Evolutionary conservation across 2,888 invertebrate genomes (phyloP), one percentile per base, ranked within the genome.

Genomic region (Diarsia brunnea): DNA sequence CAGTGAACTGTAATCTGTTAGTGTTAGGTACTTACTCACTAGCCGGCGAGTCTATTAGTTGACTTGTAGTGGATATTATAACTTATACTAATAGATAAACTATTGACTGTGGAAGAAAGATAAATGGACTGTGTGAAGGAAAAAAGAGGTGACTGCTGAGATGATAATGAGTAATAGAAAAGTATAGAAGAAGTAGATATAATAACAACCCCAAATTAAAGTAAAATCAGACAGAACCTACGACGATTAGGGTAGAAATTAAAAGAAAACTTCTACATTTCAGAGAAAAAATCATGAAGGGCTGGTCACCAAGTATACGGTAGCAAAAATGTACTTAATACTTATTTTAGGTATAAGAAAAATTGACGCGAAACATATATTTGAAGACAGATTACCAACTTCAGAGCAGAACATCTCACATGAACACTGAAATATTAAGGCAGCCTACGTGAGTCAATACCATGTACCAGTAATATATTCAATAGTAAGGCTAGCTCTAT

Each of bases 361-460:
- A 3, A 8, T 8, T 8, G 1, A 8, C 8, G 3, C 58, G 8
- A 58, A 58, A 3, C 58, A 27, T 10, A 19, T 24, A 24, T 47
- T 55, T 16, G 38, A 55, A 76, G 27, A n/a, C 10, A 0, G 7
- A 65, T 77, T 16, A 55, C 45, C 14, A 38, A 21, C 4, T 24
- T 55, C 1, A 27, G 21, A 45, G 12, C 8, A 38, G 27, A 11
- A 43, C 21, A 47, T 38, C 14, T 77, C 38, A 66, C 45, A 31
- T 77, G 27, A 75, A 47, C 19, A 47, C n/a, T 16, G 16, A 21
- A 47, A 38, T 67, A 75, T 66, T 73, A 27, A 45, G 16, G 51
- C 8, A 64, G 21, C 45, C 31, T 45, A 65, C 77, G 51, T 38
- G 31, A 65, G 24, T 31, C 21, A 64, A 31, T 21, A 65, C 45